A percentile compares a stretch with the other conserved stretches of the same genome.
Conservation (phyloP, 1,140 invertebrate genomes). For the Pogonomyrmex barbatus region DNA sequence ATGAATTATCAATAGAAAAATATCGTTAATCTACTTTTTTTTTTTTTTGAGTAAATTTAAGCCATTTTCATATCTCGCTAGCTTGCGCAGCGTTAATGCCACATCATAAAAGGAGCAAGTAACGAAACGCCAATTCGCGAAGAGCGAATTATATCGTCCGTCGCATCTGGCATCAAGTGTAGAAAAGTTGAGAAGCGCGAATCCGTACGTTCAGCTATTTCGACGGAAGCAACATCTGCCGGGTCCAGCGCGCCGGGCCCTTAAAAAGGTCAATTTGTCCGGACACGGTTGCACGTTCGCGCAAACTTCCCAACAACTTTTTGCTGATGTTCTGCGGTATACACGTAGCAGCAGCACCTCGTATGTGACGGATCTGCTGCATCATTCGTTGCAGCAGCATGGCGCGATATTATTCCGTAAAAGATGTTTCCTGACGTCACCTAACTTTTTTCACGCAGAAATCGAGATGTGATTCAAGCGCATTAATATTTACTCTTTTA, state of each 20-base stretch:
- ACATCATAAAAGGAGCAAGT: constrained; percentile 29
- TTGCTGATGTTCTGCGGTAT: constrained; percentile 50
- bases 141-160: constrained; percentile 69
- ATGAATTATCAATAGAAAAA: neutral
- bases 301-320: constrained; percentile 67
- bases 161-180: constrained; percentile 70
- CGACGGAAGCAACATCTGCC: constrained; percentile 73
- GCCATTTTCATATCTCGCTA: neutral
- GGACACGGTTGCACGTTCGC: constrained; percentile 47
- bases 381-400: constrained; percentile 26
- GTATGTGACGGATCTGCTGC: constrained; percentile 37
- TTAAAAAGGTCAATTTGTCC: constrained; percentile 69
- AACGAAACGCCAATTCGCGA: constrained; percentile 49
- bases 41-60: neutral
- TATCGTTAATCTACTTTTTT: neutral
- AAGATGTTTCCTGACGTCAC: constrained; percentile 8
- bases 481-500: constrained; percentile 15
- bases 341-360: constrained; percentile 28
- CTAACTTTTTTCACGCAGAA: constrained; percentile 17
- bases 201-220: constrained; percentile 64
- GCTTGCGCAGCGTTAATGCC: neutral
- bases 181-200: constrained; percentile 71
- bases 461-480: neutral
- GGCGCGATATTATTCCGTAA: constrained; percentile 27
- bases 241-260: constrained; percentile 17